Base-by-base conservation (phyloP, 2,888 invertebrate species). In the Gnatocerus cornutus region DNA sequence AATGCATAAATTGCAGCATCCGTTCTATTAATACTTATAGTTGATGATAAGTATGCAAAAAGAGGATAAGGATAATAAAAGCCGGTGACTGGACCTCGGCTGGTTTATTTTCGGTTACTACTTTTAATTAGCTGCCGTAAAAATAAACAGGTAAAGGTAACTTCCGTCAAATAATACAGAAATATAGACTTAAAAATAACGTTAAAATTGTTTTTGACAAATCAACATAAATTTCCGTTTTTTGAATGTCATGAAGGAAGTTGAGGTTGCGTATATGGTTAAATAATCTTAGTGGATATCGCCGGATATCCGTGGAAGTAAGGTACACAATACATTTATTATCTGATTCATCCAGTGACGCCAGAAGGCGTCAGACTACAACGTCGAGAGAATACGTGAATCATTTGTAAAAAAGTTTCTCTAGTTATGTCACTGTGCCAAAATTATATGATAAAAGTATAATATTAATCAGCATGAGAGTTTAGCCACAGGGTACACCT, bases 241-340 rank as follows among this genome's bases (percentile, higher is more conserved):
- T 33, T 33, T 33, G 33, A 33, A 33, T 33, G 33, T 33, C 7
- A 9, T n/a, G 6, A 29, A 69, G 69, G 69, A 69, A 58, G 69
- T 69, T 69, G 69, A 69, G 69, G 69, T 69, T 65, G 63, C 21
- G 55, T 37, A 62, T 37, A 68, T 68, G 68, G 68, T 68, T 43
- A 68, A 68, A 63, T 68, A 58, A 43, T 63, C 68, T 62, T 50
- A 16, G 21, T 29, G 50, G 16, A 21, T 65, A 65, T 48, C 68
- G 21, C 64, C 69, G 69, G 69, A 69, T 59, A 69, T 69, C 69
- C 69, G 69, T 52, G 37, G 27, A 46, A 53, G 56, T 48, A 68
- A 45, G 64, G 59, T 64, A 65, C 69, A 69, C n/a, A n/a, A n/a
- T n/a, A n/a, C 58, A 67, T 41, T 64, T 41, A 63, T 58, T 67